phyloP scores from a whole-genome alignment of 2,113 vertebrate species.

The Dromaius novaehollandiae region DNA sequence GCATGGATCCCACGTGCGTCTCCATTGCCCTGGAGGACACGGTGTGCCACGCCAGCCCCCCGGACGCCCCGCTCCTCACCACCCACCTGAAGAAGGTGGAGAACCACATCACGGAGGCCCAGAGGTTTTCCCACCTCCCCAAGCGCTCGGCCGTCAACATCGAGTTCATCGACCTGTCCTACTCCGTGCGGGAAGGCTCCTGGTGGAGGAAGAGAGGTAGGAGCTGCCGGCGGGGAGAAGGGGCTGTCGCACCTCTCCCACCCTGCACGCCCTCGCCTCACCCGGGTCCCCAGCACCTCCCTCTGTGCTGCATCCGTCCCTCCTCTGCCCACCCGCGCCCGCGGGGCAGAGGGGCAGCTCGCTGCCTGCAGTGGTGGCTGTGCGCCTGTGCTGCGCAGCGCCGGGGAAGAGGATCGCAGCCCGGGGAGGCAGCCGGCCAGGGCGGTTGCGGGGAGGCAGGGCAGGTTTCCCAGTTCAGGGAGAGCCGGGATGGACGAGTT shows the following conservation, averaged over 20 bases:
- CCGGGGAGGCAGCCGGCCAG: neutral
- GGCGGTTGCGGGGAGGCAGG: neutral
- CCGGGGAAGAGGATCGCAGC: neutral
- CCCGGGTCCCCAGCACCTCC: neutral
- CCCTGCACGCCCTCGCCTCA: neutral
- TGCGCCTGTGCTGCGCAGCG: neutral
- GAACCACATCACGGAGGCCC: conserved; percentile 97
- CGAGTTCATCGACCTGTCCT: conserved; percentile 94
- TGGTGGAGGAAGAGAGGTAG: conserved; percentile 96
- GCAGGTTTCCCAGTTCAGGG: neutral
- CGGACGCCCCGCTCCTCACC: conserved; percentile 88
- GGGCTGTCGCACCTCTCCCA: rapidly evolving
- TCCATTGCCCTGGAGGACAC: conserved; percentile 92
- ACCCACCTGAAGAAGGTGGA: conserved; percentile 98
- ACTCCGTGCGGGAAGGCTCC: conserved; percentile 93
- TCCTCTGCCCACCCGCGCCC: neutral
- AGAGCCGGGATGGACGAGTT: neutral
- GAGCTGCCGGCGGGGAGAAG: neutral
- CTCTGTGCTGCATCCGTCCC: neutral
- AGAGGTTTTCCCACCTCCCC: conserved; percentile 95
- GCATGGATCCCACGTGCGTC: conserved; percentile 79
- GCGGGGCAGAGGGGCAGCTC: neutral
- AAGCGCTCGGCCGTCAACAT: conserved; percentile 94
- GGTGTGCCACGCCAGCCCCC: conserved; percentile 75
- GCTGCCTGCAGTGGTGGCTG: neutral